A percentile compares a stretch with the other conserved stretches of the same genome.
phyloP scores from a whole-genome alignment of 2,888 invertebrate species.

The Mactromeris polynyma region DNA sequence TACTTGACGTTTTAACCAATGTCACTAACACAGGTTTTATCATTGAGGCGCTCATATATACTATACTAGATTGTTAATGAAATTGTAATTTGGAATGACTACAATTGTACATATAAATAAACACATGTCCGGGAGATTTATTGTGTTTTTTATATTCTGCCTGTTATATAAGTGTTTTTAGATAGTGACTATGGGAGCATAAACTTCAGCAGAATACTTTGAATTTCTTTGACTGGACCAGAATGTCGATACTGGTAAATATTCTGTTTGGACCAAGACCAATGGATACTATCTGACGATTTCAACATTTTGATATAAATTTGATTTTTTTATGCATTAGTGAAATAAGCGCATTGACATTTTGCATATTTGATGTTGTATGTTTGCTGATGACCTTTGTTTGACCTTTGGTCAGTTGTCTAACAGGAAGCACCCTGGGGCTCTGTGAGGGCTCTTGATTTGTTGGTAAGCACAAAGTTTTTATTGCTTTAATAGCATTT shows the following conservation, averaged over 20 bases:
- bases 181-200: too few species aligned
- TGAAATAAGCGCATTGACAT: background rate
- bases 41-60: too few species aligned
- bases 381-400: background rate
- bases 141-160: too few species aligned
- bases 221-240: background rate
- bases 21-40: too few species aligned
- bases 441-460: background rate
- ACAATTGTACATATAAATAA: too few species aligned
- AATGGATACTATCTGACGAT: background rate
- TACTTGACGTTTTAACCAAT: too few species aligned
- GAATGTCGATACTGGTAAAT: background rate
- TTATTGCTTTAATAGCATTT: background rate
- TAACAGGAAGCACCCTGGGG: background rate
- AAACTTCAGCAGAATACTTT: background rate
- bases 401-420: constrained; percentile 5
- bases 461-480: background rate
- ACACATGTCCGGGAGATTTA: too few species aligned
- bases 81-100: too few species aligned
- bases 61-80: too few species aligned
- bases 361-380: background rate
- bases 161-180: too few species aligned
- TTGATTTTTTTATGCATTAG: background rate
- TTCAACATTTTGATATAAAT: background rate
- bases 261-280: background rate